These are phyloP conservation scores for Pseudopodoces humilis DNA, from an alignment of 2,113 vertebrate species.

Conservation along the genomic window DNA sequence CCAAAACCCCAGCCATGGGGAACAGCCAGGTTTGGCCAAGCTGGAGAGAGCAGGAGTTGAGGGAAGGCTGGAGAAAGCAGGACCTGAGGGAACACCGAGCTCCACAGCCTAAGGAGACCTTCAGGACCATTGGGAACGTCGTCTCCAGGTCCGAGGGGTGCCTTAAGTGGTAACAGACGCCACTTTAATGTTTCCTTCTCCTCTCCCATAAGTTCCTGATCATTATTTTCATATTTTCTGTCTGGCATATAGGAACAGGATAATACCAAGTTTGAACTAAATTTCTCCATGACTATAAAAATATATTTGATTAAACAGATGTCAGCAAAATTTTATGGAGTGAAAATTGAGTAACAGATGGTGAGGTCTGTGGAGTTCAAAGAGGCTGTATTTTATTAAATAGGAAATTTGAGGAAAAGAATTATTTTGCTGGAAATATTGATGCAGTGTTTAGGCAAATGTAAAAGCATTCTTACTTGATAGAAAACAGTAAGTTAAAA, in stretches of 20 bases:
- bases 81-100: not conserved
- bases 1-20: fast-evolving
- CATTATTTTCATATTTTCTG: not conserved
- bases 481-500: not conserved
- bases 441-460: constrained; percentile 21
- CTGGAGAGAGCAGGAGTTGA: not conserved
- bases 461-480: constrained; percentile 12
- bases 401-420: constrained; percentile 45
- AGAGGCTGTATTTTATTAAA: constrained; percentile 48
- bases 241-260: not conserved
- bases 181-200: not conserved
- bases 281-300: constrained; percentile 45
- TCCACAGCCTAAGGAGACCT: not conserved
- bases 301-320: constrained; percentile 65
- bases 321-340: constrained; percentile 67
- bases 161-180: not conserved
- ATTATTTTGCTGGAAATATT: constrained; percentile 54
- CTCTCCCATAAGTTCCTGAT: not conserved
- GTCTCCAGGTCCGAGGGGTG: fast-evolving
- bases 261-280: constrained; percentile 4
- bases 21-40: not conserved
- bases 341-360: constrained; percentile 65
- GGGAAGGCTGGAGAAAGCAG: fast-evolving
- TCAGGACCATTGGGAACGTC: fast-evolving
- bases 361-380: constrained; percentile 51